These are phyloP conservation scores for Chrysodeixis includens DNA, from an alignment of 2,888 invertebrate genomes.

Conservation along the genomic window DNA sequence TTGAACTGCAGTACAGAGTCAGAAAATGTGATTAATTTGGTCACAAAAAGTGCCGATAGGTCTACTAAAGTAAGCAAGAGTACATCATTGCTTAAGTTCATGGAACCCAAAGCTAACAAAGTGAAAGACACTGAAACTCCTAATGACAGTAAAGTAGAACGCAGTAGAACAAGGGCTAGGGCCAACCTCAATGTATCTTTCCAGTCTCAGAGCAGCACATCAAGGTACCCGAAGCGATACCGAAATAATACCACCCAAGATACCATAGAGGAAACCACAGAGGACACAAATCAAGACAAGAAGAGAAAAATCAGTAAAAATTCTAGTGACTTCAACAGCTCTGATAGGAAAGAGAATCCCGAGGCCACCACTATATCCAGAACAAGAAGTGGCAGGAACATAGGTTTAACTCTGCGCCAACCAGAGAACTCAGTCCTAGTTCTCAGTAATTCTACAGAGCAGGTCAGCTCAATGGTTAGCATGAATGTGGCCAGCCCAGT, in stretches of 20 bases:
- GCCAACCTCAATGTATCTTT: constrained; percentile 72
- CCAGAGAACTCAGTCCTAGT: constrained; percentile 76
- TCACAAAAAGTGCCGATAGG: constrained; percentile 71
- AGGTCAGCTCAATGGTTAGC: constrained; percentile 72
- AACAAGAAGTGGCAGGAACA: constrained; percentile 77
- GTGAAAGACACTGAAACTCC: constrained; percentile 38
- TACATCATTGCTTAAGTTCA: constrained; percentile 79
- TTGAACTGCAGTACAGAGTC: constrained; percentile 80
- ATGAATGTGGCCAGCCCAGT: constrained; percentile 73
- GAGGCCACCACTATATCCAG: constrained; percentile 68
- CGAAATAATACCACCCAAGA: constrained; percentile 56
- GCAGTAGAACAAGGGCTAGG: constrained; percentile 45
- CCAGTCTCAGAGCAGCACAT: constrained; percentile 72
- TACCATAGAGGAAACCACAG: constrained; percentile 40
- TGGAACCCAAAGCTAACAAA: constrained; percentile 65
- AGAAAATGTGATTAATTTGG: constrained; percentile 78
- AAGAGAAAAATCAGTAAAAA: constrained; percentile 63
- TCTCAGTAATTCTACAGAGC: constrained; percentile 74
- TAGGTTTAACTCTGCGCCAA: constrained; percentile 66
- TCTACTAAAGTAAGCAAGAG: constrained; percentile 68
- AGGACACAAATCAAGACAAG: constrained; percentile 45
- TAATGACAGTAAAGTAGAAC: constrained; percentile 29
- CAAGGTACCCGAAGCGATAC: constrained; percentile 79
- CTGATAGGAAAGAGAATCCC: constrained; percentile 76
- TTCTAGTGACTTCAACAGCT: constrained; percentile 66